Percentiles rank a stretch among this genome's conserved stretches.
phyloP scores from a whole-genome alignment of 1,140 invertebrate genomes.

The Notospermus geniculatus region DNA sequence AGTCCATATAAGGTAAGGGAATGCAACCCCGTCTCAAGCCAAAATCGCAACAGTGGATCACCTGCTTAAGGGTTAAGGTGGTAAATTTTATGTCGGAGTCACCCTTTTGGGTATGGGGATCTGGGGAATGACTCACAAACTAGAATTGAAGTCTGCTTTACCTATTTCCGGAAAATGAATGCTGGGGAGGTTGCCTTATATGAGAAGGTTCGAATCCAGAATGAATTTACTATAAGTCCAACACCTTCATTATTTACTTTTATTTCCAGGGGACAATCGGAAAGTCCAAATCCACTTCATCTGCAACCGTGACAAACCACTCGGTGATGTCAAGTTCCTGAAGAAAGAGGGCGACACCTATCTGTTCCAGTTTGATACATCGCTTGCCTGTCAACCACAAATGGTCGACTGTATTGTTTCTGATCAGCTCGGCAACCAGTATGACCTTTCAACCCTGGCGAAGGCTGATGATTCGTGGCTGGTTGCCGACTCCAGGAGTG shows the following conservation, averaged over 20 bases:
- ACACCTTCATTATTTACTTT: background rate
- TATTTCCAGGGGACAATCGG: slow-evolving; percentile 26
- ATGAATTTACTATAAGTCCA: too few relatives aligned
- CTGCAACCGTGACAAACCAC: slow-evolving; percentile 26
- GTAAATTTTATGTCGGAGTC: too few relatives aligned
- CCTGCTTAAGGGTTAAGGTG: too few relatives aligned
- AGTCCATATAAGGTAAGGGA: too few relatives aligned
- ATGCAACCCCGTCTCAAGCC: too few relatives aligned
- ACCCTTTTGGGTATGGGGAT: too few relatives aligned
- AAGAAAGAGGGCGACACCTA: slow-evolving; percentile 23
- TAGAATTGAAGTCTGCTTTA: too few relatives aligned
- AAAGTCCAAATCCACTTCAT: slow-evolving; percentile 32
- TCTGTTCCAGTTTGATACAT: slow-evolving; percentile 36
- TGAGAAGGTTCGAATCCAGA: too few relatives aligned
- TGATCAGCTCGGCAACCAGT: slow-evolving; percentile 36
- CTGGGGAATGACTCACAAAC: too few relatives aligned
- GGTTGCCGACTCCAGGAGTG: slow-evolving; percentile 28
- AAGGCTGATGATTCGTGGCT: slow-evolving; percentile 28
- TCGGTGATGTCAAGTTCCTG: slow-evolving; percentile 20
- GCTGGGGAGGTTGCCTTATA: too few relatives aligned
- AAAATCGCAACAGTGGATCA: too few relatives aligned
- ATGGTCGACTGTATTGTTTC: slow-evolving; percentile 40
- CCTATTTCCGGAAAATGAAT: too few relatives aligned
- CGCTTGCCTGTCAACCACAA: slow-evolving; percentile 37
- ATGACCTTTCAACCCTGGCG: slow-evolving; percentile 36